These are phyloP conservation scores for Datnioides undecimradiatus DNA, from an alignment of 2,113 vertebrate genomes.

Conservation along the genomic window DNA sequence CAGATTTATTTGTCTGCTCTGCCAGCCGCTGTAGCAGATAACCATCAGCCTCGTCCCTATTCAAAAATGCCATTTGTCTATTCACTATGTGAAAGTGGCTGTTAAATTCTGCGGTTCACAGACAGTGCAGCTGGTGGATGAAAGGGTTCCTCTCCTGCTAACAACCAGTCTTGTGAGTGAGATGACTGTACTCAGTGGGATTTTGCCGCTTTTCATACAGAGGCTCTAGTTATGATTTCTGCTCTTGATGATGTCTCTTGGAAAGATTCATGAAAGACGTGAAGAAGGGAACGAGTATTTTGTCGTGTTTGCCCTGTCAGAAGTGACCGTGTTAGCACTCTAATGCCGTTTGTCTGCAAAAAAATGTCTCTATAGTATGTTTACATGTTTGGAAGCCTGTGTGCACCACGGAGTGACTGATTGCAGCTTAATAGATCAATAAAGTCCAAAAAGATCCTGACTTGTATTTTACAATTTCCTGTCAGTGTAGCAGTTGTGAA, in stretches of 20 bases:
- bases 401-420: neutral
- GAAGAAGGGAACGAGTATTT: neutral
- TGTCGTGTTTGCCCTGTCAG: neutral
- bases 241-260: neutral
- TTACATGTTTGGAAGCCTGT: neutral
- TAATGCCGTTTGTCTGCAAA: neutral
- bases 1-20: slow-evolving; percentile 9
- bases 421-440: neutral
- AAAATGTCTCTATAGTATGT: neutral
- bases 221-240: neutral
- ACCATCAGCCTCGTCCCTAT: slow-evolving; percentile 9
- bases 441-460: rapidly evolving
- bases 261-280: neutral
- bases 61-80: slow-evolving; percentile 25
- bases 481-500: neutral
- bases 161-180: slow-evolving; percentile 24
- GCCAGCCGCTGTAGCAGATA: slow-evolving; percentile 14
- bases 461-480: rapidly evolving
- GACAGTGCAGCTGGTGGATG: slow-evolving; percentile 43
- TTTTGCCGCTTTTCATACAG: neutral
- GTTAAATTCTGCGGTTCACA: slow-evolving; percentile 7
- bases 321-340: neutral
- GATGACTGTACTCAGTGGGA: slow-evolving; percentile 5
- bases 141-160: slow-evolving; percentile 11
- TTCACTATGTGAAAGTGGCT: slow-evolving; percentile 23